Evolutionary conservation across 1,140 invertebrate genomes (phyloP), one percentile per base, ranked within the genome.

Genomic region (Brachionus manjavacas): DNA sequence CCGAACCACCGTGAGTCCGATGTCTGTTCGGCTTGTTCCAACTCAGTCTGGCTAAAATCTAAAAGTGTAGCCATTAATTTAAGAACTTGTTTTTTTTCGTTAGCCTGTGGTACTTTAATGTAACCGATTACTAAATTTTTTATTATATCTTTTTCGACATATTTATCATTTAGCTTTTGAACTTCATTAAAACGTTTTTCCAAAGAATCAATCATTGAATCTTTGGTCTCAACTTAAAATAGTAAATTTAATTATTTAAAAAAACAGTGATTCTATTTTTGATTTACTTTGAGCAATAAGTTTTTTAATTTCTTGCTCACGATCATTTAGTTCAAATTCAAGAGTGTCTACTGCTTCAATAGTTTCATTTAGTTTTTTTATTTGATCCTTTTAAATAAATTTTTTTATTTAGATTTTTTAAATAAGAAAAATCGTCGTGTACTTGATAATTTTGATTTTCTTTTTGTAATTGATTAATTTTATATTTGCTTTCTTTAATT

Each of bases 41-140:
- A 12, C 28, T 81, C 79, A 9, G 20, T 14, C n/a, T 23, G 52
- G 31, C 52, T 81, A 68, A 81, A 81, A 20, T 25, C 23, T 14
- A 81, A 68, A 52, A 81, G 55, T 23, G 79, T 81, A 20, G 52
- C 49, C 20, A 81, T 81, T 25, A 81, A 25, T 81, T 68, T 81
- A 20, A 81, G 31, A 39, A 81, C 79, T 46, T 81, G 79, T 25
- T 81, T 81, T 81, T 81, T 81, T 39, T 81, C 79, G 11, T 81
- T 52, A n/a, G n/a, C 49, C 25, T 81, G 79, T 43, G 49, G 35
- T 16, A 81, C 52, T 68, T 81, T 81, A 68, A 81, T 81, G n/a
- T 81, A 81, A 4, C 79, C 79, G 39, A 81, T 81, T 39, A 81
- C 60, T 46, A 81, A 25, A 64, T 81, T 81, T 46, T 81, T 81